Base-by-base conservation (phyloP, 2,888 invertebrate genomes). In the Eulithis prunata region DNA sequence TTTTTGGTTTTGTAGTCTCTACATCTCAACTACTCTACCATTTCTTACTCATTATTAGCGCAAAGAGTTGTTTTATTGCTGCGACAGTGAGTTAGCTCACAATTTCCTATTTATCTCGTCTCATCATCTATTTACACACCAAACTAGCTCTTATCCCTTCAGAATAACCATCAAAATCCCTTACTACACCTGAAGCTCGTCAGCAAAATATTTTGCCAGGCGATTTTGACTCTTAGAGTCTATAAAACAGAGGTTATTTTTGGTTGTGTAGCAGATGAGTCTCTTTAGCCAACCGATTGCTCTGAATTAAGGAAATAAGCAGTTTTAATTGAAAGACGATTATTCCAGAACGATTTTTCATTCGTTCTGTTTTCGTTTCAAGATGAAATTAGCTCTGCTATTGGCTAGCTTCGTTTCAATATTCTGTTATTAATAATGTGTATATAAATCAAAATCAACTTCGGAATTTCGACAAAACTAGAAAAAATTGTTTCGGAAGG, bases 61-160 rank as follows among this genome's bases (percentile, higher is more conserved):
- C 88, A 85, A 90, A 89, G 91, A 89, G 91, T 92, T 92, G 92
- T 92, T 92, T 91, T 91, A 91, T 90, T 90, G 86, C 85, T 80
- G 72, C 85, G 87, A 83, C 86, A 84, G 78, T 82, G 87, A 89
- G 89, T 91, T 90, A 89, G 88, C 84, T 79, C 81, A 89, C 91
- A 88, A 92, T 91, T 92, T 91, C 91, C 91, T 88, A 90, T 88
- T 88, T 88, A 89, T 81, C 82, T 81, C 82, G 78, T 78, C 86
- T 86, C 86, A 85, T 85, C 83, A 80, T 68, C 69, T 47, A 62
- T 66, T 58, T 61, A 47, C 78, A 74, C 51, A 55, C 76, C 54
- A 84, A 76, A 79, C 62, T 68, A 64, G 62, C 75, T 83, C 79
- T 70, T 86, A 79, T 57, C 4, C 12, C 41, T 21, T 14, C 0